Conservation (phyloP, 1,140 invertebrate genomes). For the Caenorhabditis briggsae region DNA sequence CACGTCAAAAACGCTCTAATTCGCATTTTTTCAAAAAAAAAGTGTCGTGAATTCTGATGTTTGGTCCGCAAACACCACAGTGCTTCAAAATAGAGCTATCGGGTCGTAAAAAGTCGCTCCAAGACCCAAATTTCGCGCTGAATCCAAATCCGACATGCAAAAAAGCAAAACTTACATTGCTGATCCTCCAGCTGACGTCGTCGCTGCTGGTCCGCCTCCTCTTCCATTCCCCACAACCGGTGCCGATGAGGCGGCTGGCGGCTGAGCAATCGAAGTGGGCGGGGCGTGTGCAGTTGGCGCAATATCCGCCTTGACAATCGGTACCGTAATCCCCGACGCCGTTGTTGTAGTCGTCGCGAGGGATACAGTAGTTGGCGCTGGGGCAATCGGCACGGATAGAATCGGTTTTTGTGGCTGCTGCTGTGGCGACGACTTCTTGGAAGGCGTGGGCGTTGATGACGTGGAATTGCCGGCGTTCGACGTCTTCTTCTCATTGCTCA, state of each 20-base stretch:
- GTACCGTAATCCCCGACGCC: neutral
- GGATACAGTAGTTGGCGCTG: neutral
- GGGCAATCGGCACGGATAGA: neutral
- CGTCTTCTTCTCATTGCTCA: constrained; percentile 14
- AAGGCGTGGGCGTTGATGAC: neutral
- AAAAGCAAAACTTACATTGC: neutral
- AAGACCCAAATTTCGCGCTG: neutral
- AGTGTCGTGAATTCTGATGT: too few relatives aligned
- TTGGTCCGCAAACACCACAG: too few relatives aligned
- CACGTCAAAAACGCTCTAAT: neutral
- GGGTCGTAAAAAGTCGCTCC: too few relatives aligned
- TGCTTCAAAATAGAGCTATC: too few relatives aligned
- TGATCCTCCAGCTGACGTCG: neutral
- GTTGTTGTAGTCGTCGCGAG: neutral
- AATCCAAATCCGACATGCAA: neutral
- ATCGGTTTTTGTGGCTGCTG: neutral
- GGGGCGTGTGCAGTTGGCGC: neutral
- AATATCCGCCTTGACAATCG: neutral
- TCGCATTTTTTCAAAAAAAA: too few relatives aligned
- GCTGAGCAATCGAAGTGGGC: neutral
- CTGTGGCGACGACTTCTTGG: neutral
- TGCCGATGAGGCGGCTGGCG: constrained; percentile 19
- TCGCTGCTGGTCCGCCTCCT: neutral
- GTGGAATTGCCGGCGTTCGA: neutral
- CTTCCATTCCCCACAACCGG: neutral